A percentile compares a stretch with the other conserved stretches of the same genome.
phyloP scores from a whole-genome alignment of 2,888 invertebrate genomes.

The Girardia tigrina region DNA sequence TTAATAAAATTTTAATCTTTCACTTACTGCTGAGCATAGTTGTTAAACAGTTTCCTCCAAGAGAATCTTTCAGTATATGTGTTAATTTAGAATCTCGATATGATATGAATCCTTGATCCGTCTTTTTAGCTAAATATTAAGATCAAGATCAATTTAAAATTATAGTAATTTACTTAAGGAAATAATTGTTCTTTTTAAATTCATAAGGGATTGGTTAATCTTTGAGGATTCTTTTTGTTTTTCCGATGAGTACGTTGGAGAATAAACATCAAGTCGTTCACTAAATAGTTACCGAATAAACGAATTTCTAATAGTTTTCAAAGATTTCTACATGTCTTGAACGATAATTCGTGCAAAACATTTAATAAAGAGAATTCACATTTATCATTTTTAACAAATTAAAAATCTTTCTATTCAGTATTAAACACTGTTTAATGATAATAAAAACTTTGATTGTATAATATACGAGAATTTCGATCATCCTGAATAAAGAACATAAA shows the following conservation, averaged over 20 bases:
- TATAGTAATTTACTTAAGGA: constrained; percentile 55
- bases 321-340: too few relatives aligned
- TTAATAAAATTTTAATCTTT: too few relatives aligned
- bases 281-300: too few relatives aligned
- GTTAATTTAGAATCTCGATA: neutral
- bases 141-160: neutral
- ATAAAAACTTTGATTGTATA: too few relatives aligned
- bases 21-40: neutral
- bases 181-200: constrained; percentile 68
- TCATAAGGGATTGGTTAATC: constrained; percentile 67
- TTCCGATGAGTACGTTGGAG: constrained; percentile 42
- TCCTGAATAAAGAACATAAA: too few relatives aligned
- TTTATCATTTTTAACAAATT: too few relatives aligned
- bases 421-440: too few relatives aligned
- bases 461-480: too few relatives aligned
- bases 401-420: too few relatives aligned
- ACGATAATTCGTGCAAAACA: too few relatives aligned
- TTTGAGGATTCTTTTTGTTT: constrained; percentile 55
- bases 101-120: neutral
- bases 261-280: constrained; percentile 48
- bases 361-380: too few relatives aligned
- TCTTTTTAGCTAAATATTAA: neutral
- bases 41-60: neutral
- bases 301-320: too few relatives aligned
- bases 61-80: neutral